phyloP scores from a whole-genome alignment of 2,888 invertebrate genomes.

The Oligia latruncula region DNA sequence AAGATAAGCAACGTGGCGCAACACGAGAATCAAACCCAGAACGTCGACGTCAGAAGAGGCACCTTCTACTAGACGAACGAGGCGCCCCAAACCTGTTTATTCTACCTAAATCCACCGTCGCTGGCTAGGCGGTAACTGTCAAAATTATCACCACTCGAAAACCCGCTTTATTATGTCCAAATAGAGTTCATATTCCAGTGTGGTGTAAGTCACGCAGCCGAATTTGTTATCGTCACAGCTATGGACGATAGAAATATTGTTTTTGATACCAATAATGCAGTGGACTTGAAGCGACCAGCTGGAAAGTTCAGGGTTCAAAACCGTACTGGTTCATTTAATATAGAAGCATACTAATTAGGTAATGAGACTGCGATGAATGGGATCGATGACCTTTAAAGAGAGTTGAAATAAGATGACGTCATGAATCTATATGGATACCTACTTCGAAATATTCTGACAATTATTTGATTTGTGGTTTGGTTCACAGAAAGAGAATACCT shows the following conservation, averaged over 20 bases:
- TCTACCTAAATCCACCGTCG: constrained; percentile 66
- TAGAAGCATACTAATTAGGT: constrained; percentile 2
- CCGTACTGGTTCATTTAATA: constrained; percentile 20
- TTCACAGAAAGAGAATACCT: not conserved
- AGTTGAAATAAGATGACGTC: constrained; percentile 26
- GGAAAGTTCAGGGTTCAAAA: constrained; percentile 37
- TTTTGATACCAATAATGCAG: constrained; percentile 53
- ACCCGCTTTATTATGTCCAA: rapidly evolving
- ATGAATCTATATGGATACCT: constrained; percentile 1
- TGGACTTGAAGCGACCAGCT: constrained; percentile 18
- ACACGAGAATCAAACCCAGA: constrained; percentile 58
- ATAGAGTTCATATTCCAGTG: constrained; percentile 47
- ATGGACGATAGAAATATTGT: constrained; percentile 63
- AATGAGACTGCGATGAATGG: constrained; percentile 1
- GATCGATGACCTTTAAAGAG: constrained; percentile 37
- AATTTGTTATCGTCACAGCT: constrained; percentile 62
- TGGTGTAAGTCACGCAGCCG: constrained; percentile 44
- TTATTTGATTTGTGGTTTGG: not conserved
- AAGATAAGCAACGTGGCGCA: constrained; percentile 51
- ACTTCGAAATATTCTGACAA: constrained; percentile 6
- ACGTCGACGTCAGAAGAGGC: constrained; percentile 60
- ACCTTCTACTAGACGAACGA: constrained; percentile 62
- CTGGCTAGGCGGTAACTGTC: constrained; percentile 64
- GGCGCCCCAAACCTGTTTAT: constrained; percentile 65
- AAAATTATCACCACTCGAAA: constrained; percentile 41